Evolutionary conservation across 2,888 invertebrate species (phyloP), one percentile per base, ranked within the genome.

Genomic region (Cerceris ruficornis): DNA sequence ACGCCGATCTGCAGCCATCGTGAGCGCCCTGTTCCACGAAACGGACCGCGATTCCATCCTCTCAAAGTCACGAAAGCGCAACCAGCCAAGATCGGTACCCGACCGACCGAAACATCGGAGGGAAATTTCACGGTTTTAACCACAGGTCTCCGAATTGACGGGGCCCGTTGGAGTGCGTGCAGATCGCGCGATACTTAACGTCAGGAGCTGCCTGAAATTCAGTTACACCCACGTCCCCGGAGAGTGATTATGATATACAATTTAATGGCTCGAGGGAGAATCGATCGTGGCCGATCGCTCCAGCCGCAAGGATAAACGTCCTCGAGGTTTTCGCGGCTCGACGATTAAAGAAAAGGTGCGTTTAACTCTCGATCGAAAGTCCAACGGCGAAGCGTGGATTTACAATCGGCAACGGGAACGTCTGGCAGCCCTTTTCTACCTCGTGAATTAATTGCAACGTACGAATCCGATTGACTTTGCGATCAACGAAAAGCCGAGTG

Each of bases 271-370:
- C 66, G 55, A 55, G 50, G 42, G 52, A 28, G 66, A 46, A 65
- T 66, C 57, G 67, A 65, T 71, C 66, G 60, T 58, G 61, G 60
- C 65, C 57, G 75, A 75, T 75, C 68, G 64, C 54, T 72, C 54
- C 67, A 41, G 62, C 17, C 46, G 46, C 50, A 39, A 11, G 13
- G 46, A 46, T 39, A 62, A 72, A 59, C 72, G 76, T 77, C 72
- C 73, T 77, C 80, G 73, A 65, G 54, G 60, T 77, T 70, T 83
- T 75, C 83, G 80, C 83, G 77, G 80, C 75, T 75, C 83, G 60
- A 69, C 82, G 83, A 83, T 75, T 77, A 71, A n/a, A 80, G 82
- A 73, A 78, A 75, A 77, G 67, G 69, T 54, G 57, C 66, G 50
- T 41, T 65, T 28, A 39, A 50, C 50, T 11, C 14, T 41, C 1